These are phyloP conservation scores for Hippoglossus hippoglossus DNA, from an alignment of 2,797 vertebrate genomes.

Conservation along the genomic window DNA sequence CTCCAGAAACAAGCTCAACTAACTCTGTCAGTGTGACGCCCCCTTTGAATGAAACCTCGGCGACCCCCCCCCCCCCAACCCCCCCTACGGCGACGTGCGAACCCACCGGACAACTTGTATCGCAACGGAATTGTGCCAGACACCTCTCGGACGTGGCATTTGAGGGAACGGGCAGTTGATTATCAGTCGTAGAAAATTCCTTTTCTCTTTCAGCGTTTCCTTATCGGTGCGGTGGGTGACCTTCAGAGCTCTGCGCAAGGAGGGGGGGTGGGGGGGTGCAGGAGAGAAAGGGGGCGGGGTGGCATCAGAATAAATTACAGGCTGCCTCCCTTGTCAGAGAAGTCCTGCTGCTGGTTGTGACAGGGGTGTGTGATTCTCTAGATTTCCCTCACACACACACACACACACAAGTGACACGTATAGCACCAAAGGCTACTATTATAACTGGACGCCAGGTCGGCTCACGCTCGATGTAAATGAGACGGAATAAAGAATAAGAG, in stretches of 20 bases:
- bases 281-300: constrained; percentile 2
- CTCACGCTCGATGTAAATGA: constrained; percentile 51
- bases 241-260: constrained; percentile 66
- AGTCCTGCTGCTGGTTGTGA: constrained; percentile 64
- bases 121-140: constrained; percentile 20
- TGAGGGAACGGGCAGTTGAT: constrained; percentile 71
- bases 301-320: constrained; percentile 79
- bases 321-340: constrained; percentile 70
- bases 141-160: constrained; percentile 59
- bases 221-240: constrained; percentile 71
- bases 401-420: constrained; percentile 23
- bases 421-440: constrained; percentile 35
- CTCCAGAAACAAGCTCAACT: constrained; percentile 53
- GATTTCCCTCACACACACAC: constrained; percentile 18
- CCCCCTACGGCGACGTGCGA: constrained; percentile 17
- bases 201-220: constrained; percentile 65
- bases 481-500: constrained; percentile 29
- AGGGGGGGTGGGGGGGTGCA: too few relatives aligned
- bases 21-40: constrained; percentile 46
- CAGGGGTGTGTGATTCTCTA: constrained; percentile 43
- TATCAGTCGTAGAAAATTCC: constrained; percentile 60
- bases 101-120: constrained; percentile 51
- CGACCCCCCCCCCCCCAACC: constrained; percentile 41
- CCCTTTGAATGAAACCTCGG: constrained; percentile 41
- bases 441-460: constrained; percentile 22